Evolutionary conservation across 2,113 vertebrate genomes (phyloP).

Genomic region (Aix galericulata): DNA sequence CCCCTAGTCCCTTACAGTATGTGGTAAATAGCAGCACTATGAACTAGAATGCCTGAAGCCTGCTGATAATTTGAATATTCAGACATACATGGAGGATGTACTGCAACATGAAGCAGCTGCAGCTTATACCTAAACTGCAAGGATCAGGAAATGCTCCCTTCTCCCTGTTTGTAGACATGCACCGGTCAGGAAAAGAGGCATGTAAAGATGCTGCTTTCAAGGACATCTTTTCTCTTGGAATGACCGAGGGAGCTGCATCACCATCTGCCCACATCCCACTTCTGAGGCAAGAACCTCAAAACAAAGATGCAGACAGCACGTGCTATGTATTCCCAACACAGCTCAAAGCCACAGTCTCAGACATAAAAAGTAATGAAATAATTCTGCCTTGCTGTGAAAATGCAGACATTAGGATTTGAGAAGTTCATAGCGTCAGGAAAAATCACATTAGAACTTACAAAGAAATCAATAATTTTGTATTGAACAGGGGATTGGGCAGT

Average conservation of each 20-base stretch:
- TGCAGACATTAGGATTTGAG: background rate
- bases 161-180: background rate
- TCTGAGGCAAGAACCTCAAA: background rate
- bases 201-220: background rate
- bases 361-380: background rate
- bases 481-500: background rate
- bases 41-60: background rate
- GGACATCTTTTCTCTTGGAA: background rate
- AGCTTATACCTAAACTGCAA: background rate
- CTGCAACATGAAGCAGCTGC: background rate
- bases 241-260: background rate
- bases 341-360: background rate
- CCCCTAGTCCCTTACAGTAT: background rate
- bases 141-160: background rate
- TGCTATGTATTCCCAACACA: accelerated
- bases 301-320: background rate
- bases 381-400: background rate
- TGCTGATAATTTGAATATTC: background rate
- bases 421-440: background rate
- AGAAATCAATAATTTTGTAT: background rate
- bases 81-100: background rate
- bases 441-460: background rate
- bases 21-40: accelerated
- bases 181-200: background rate
- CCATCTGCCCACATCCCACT: background rate